Evolutionary conservation across 2,888 invertebrate species (phyloP).

Genomic region (Drosophila ezoana): DNA sequence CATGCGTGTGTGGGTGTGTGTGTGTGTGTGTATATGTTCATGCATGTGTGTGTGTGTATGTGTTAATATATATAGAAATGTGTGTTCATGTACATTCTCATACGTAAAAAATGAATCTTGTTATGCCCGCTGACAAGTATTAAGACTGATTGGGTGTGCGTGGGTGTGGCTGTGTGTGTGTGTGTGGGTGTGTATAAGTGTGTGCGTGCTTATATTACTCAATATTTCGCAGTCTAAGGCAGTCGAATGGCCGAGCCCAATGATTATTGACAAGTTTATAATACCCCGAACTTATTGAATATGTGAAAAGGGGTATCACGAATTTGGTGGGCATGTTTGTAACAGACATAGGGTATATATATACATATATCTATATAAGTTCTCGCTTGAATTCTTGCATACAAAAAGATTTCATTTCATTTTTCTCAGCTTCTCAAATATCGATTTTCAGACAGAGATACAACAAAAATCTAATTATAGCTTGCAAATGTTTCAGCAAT

Average conservation of each 20-base stretch:
- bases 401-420: too few relatives aligned
- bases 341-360: too few relatives aligned
- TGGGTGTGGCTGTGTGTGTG: neutral
- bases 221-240: slow-evolving; percentile 25
- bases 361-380: too few relatives aligned
- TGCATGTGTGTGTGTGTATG: neutral
- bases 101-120: slow-evolving; percentile 44
- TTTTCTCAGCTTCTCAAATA: too few relatives aligned
- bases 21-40: neutral
- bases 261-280: slow-evolving; percentile 18
- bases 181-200: neutral
- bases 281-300: too few relatives aligned
- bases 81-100: slow-evolving; percentile 13
- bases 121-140: slow-evolving; percentile 41
- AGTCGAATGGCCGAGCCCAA: slow-evolving; percentile 13
- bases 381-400: too few relatives aligned
- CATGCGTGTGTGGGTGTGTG: neutral
- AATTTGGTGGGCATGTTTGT: too few relatives aligned
- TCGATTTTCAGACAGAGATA: too few relatives aligned
- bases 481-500: too few relatives aligned
- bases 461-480: too few relatives aligned
- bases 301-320: too few relatives aligned
- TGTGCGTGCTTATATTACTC: slow-evolving; percentile 16
- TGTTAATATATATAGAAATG: neutral
- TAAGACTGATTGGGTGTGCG: slow-evolving; percentile 33